A percentile compares a stretch with the other conserved stretches of the same genome.
These are phyloP conservation scores for Cladopsammia gracilis DNA, from an alignment of 64 coral and sea anemone genomes.

Conservation along the genomic window DNA sequence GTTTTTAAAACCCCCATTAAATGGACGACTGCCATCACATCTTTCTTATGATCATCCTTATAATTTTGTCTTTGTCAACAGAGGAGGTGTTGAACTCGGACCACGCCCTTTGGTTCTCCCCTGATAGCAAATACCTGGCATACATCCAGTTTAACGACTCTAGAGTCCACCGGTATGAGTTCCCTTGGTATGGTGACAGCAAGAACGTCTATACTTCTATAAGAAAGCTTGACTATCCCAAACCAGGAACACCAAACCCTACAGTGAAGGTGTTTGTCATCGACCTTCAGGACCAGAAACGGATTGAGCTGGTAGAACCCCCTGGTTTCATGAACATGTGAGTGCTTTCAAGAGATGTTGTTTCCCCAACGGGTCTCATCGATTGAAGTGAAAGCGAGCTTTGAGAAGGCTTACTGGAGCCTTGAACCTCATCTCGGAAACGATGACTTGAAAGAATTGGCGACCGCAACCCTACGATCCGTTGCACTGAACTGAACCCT, in stretches of 20 bases:
- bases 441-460: too few species aligned
- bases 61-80: slow-evolving; percentile 24
- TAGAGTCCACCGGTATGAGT: slow-evolving; percentile 48
- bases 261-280: slow-evolving; percentile 53
- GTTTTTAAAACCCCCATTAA: background rate
- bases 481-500: too few species aligned
- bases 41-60: background rate
- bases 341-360: background rate
- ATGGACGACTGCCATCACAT: too few species aligned
- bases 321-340: slow-evolving; percentile 49
- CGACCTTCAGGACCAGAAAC: background rate
- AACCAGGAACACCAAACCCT: slow-evolving; percentile 72
- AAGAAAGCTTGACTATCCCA: slow-evolving; percentile 76
- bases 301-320: slow-evolving; percentile 11
- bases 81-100: slow-evolving; percentile 71
- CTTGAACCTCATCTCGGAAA: too few species aligned
- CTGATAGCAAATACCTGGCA: slow-evolving; percentile 45
- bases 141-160: slow-evolving; percentile 78
- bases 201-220: slow-evolving; percentile 58
- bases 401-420: too few species aligned
- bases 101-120: slow-evolving; percentile 66
- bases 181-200: slow-evolving; percentile 52
- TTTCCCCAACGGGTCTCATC: too few species aligned
- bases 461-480: too few species aligned
- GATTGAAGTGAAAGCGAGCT: too few species aligned